phyloP scores from a whole-genome alignment of 2,797 vertebrate genomes.

The Rhabdophis nuchalis region DNA sequence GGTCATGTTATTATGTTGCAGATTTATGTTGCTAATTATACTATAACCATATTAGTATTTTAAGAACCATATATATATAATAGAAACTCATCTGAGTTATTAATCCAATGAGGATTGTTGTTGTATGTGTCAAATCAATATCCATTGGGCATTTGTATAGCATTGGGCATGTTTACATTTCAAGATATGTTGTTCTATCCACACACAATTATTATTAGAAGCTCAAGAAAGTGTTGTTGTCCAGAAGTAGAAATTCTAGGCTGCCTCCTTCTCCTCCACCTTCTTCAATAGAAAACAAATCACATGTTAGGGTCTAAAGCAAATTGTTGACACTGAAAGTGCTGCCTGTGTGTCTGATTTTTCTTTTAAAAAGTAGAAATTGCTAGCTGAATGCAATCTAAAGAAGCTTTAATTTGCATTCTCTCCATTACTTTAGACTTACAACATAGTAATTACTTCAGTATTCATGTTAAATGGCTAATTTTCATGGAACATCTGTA shows the following conservation, averaged over 20 bases:
- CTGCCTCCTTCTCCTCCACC: neutral
- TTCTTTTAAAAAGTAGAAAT: neutral
- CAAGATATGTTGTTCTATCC: neutral
- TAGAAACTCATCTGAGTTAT: neutral
- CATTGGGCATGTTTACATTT: neutral
- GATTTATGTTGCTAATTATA: neutral
- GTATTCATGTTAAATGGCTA: conserved; percentile 56
- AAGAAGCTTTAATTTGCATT: conserved; percentile 49
- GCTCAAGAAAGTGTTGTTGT: neutral
- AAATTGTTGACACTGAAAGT: neutral
- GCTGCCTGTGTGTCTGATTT: neutral
- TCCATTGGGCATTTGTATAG: neutral
- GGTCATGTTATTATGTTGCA: neutral
- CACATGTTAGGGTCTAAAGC: neutral
- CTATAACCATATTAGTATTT: neutral
- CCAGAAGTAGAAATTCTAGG: neutral
- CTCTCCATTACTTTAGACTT: conserved; percentile 54
- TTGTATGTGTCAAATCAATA: neutral
- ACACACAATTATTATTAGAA: neutral
- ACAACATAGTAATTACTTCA: conserved; percentile 59
- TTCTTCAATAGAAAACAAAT: neutral
- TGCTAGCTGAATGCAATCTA: conserved; percentile 24
- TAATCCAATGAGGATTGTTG: neutral
- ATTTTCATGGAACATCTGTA: conserved; percentile 57
- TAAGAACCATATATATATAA: neutral